Conservation (phyloP, 1,140 invertebrate species). For the Anastatus disparis region DNA sequence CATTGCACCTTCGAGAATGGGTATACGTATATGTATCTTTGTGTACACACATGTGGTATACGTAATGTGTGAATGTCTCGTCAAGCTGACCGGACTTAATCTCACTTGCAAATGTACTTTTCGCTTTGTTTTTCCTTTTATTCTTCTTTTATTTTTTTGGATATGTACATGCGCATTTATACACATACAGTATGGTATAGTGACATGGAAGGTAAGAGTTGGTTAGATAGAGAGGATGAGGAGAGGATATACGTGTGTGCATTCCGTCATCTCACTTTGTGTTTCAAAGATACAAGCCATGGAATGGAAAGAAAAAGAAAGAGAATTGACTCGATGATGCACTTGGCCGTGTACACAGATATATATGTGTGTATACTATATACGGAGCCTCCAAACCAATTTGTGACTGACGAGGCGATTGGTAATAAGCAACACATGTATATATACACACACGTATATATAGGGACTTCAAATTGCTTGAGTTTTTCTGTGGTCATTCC, state of each 20-base stretch:
- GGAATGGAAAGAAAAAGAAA: background rate
- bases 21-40: background rate
- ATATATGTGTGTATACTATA: background rate
- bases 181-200: background rate
- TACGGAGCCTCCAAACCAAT: conserved; percentile 57
- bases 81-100: conserved; percentile 53
- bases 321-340: background rate
- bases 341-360: conserved; percentile 25
- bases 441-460: no score
- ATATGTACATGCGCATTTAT: no score
- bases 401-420: conserved; percentile 64
- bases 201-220: conserved; percentile 18
- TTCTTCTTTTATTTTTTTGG: no score
- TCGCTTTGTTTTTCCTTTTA: background rate
- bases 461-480: conserved; percentile 62
- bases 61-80: conserved; percentile 51
- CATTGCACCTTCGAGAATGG: background rate
- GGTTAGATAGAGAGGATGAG: conserved; percentile 5
- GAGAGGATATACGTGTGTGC: conserved; percentile 7
- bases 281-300: background rate
- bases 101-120: conserved; percentile 58
- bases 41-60: background rate
- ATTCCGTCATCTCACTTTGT: background rate
- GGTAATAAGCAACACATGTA: conserved; percentile 64
- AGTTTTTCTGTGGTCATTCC: conserved; percentile 63